Percentiles rank a stretch among this genome's conserved stretches.
Conservation (phyloP, 64 coral and sea anemone species). For the Actinia tenebrosa region DNA sequence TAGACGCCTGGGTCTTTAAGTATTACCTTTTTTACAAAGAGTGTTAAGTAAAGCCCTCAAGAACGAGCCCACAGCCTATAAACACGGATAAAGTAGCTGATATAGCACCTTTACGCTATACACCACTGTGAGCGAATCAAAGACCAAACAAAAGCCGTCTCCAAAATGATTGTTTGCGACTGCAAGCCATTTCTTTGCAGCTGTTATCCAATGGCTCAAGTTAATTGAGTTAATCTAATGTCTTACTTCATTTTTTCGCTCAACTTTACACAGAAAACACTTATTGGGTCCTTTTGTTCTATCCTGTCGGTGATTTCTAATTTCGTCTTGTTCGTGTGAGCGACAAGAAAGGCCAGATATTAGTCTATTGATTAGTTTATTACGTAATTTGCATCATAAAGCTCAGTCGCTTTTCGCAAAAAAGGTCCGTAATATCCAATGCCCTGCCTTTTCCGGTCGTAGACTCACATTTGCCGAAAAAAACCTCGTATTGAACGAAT, state of each 20-base stretch:
- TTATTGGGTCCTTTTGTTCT: conserved; percentile 85
- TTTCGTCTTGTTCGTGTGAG: conserved; percentile 77
- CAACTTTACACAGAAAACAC: conserved; percentile 46
- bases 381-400: conserved; percentile 98
- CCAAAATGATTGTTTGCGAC: conserved; percentile 35
- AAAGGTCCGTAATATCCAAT: conserved; percentile 70
- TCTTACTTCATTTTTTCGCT: conserved; percentile 34
- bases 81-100: conserved; percentile 5
- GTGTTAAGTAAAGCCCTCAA: neutral
- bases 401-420: conserved; percentile 60
- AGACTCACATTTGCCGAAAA: conserved; percentile 30
- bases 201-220: conserved; percentile 48
- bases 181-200: conserved; percentile 52
- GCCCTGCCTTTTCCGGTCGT: conserved; percentile 92
- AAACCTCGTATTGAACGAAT: conserved; percentile 10
- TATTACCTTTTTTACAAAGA: neutral
- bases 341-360: conserved; percentile 89
- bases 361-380: conserved; percentile 92
- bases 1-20: neutral
- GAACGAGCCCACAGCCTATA: conserved; percentile 2
- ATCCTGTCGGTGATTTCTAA: conserved; percentile 62
- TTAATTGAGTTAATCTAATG: conserved; percentile 96
- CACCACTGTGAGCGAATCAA: conserved; percentile 1
- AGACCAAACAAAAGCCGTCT: conserved; percentile 33
- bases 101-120: neutral